Evolutionary conservation across 2,797 vertebrate species (phyloP).

Genomic region (Silurus lanzhouensis): DNA sequence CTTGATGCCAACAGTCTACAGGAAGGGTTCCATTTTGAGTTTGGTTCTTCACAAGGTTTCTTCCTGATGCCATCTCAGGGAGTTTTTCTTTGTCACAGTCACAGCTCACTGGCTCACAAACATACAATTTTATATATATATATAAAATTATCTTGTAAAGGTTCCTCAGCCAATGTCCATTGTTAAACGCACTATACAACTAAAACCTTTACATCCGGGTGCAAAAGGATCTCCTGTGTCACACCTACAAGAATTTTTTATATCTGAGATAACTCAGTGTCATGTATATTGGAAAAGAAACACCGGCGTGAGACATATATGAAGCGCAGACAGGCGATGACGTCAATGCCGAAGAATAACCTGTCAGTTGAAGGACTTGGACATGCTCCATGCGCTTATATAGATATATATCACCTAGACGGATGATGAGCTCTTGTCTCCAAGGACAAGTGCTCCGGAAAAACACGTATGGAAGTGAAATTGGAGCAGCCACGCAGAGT

Average conservation of each 20-base stretch:
- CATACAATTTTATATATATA: too few species aligned
- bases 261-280: conserved; percentile 8
- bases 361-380: conserved; percentile 10
- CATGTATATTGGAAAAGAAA: not conserved
- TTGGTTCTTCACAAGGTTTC: too few species aligned
- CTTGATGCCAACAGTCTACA: too few species aligned
- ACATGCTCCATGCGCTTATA: not conserved
- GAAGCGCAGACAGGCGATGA: conserved; percentile 17
- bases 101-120: too few species aligned
- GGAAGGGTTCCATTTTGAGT: too few species aligned
- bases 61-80: too few species aligned
- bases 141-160: too few species aligned
- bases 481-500: not conserved
- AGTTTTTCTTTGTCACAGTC: too few species aligned
- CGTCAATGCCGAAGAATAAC: conserved; percentile 16
- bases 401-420: not conserved
- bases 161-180: too few species aligned
- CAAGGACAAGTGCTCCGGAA: conserved; percentile 46
- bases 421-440: conserved; percentile 39
- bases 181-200: too few species aligned
- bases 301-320: not conserved
- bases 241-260: not conserved
- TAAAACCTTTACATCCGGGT: not conserved
- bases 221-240: not conserved
- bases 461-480: conserved; percentile 19